A percentile compares a stretch with the other conserved stretches of the same genome.
Evolutionary conservation across 1,140 invertebrate genomes (phyloP).

Genomic region (Meloidogyne chitwoodi): DNA sequence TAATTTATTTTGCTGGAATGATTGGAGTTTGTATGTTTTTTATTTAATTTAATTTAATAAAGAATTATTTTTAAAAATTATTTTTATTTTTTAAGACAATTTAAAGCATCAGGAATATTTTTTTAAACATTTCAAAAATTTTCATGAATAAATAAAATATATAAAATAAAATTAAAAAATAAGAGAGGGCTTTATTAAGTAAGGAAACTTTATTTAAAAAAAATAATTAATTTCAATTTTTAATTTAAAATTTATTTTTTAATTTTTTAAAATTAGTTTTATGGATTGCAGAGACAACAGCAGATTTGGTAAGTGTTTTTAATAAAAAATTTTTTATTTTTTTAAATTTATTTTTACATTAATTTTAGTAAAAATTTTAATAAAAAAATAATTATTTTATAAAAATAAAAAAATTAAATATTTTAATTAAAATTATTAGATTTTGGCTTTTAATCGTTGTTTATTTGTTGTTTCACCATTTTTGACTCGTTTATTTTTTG

Average conservation of each 20-base stretch:
- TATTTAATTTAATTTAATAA: neutral
- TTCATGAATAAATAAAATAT: too few relatives aligned
- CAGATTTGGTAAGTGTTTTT: neutral
- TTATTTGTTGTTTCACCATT: neutral
- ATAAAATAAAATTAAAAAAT: too few relatives aligned
- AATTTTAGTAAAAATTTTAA: neutral
- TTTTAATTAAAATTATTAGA: neutral
- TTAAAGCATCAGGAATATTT: too few relatives aligned
- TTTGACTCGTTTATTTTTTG: neutral
- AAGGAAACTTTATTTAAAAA: too few relatives aligned
- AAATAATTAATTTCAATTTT: too few relatives aligned
- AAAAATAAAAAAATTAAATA: too few relatives aligned
- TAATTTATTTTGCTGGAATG: slow-evolving; percentile 1
- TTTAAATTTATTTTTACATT: neutral
- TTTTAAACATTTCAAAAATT: too few relatives aligned
- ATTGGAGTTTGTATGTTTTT: slow-evolving; percentile 1
- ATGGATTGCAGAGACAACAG: neutral
- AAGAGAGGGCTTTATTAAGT: too few relatives aligned
- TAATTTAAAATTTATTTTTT: neutral
- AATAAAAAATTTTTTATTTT: too few relatives aligned
- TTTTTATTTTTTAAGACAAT: too few relatives aligned
- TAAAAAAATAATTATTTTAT: too few relatives aligned
- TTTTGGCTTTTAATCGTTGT: neutral
- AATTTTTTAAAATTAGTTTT: neutral
- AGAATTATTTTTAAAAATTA: too few relatives aligned